Evolutionary conservation across 2,888 invertebrate species (phyloP), one percentile per base, ranked within the genome.

Genomic region (Diarsia rubi): DNA sequence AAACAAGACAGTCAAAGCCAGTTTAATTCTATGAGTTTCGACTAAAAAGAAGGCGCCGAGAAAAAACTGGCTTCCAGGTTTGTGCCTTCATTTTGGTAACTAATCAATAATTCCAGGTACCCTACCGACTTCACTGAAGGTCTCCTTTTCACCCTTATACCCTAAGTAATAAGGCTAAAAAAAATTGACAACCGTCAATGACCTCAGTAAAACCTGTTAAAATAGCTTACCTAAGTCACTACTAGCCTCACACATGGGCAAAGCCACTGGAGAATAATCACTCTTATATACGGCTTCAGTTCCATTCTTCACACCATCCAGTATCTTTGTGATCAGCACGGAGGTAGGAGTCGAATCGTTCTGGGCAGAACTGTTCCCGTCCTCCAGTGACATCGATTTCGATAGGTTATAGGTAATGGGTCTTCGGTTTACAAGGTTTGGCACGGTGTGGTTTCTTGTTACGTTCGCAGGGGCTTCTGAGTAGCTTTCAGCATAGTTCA

Each of bases 161-260:
- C 6, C 37, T 37, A 37, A 5, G 37, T 37, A 37, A 37, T 37
- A 37, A 5, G 37, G 37, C 8, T 37, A 37, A 37, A 37, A 31
- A 31, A 37, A 37, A 1, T 37, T 1, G 6, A 8, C 8, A 8
- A 37, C 37, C 37, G 37, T 37, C 37, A 37, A 8, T 8, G 37
- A 37, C 37, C 37, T 5, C 37, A 8, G 37, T 6, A 37, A 8
- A 37, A 37, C 45, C 16, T 45, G 45, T 45, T 16, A 60, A 16
- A 42, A 31, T 8, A 1, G n/a, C 95, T 97, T 92, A 98, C 98
- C 97, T 91, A 98, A 97, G 93, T 97, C 97, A 52, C 98, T 97
- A 66, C 97, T 95, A 76, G 95, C 95, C 24, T 97, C 97, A 92
- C 98, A 98, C 42, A 94, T 91, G 82, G 92, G 97, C 93, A 92